Percentiles rank a stretch among this genome's conserved stretches.
Conservation (phyloP, 2,797 vertebrate species). For the Rhinogobio ventralis region DNA sequence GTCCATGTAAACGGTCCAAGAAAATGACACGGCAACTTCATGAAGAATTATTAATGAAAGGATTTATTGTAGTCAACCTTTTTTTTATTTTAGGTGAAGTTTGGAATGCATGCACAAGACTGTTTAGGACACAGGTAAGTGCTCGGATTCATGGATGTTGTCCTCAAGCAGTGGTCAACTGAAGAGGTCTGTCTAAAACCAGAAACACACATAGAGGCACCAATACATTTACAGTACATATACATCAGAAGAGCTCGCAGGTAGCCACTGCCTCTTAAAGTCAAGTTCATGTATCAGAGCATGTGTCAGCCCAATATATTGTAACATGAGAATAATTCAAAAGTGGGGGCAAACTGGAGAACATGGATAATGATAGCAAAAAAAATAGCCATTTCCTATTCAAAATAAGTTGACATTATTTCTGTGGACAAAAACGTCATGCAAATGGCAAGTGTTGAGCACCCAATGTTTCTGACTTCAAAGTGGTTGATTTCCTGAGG, state of each 20-base stretch:
- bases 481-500: slow-evolving; percentile 47
- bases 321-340: slow-evolving; percentile 28
- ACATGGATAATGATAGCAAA: slow-evolving; percentile 8
- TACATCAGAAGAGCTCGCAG: slow-evolving; percentile 75
- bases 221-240: slow-evolving; percentile 81
- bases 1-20: not conserved
- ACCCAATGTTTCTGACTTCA: slow-evolving; percentile 36
- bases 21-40: slow-evolving; percentile 1
- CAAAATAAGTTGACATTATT: slow-evolving; percentile 11
- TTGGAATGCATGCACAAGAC: slow-evolving; percentile 86
- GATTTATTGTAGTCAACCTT: slow-evolving; percentile 63
- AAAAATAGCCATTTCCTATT: slow-evolving; percentile 12
- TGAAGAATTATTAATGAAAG: slow-evolving; percentile 50
- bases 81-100: slow-evolving; percentile 74
- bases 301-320: slow-evolving; percentile 19
- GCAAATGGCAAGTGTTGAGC: slow-evolving; percentile 24
- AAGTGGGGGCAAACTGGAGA: not conserved
- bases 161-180: slow-evolving; percentile 54
- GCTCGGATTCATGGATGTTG: slow-evolving; percentile 48
- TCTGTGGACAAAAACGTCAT: slow-evolving; percentile 20
- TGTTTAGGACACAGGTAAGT: slow-evolving; percentile 74
- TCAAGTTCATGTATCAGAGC: slow-evolving; percentile 37
- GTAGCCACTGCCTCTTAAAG: slow-evolving; percentile 51
- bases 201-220: slow-evolving; percentile 73
- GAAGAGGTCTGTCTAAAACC: slow-evolving; percentile 66